Evolutionary conservation across 2,888 invertebrate genomes (phyloP).

Genomic region (Zaprionus bogoriensis): DNA sequence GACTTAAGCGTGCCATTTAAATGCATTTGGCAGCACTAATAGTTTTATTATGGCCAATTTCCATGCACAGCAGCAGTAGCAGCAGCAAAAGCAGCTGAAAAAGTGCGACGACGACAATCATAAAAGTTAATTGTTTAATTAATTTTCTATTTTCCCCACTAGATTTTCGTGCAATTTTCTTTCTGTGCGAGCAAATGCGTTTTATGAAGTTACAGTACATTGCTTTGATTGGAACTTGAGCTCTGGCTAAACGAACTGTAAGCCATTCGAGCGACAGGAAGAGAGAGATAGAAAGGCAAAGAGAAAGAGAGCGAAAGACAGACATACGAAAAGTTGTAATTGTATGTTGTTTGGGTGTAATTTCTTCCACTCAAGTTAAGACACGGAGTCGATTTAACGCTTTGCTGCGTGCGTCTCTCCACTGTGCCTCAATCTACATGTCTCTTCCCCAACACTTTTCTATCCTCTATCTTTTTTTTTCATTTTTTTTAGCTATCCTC

Average conservation of each 20-base stretch:
- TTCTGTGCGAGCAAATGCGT: slow-evolving; percentile 45
- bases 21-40: slow-evolving; percentile 68
- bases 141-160: slow-evolving; percentile 59
- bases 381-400: slow-evolving; percentile 72
- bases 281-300: slow-evolving; percentile 6
- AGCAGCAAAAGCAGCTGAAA: slow-evolving; percentile 3
- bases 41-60: slow-evolving; percentile 62
- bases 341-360: slow-evolving; percentile 76
- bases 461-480: not conserved
- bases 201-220: slow-evolving; percentile 75
- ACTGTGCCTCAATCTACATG: too few species aligned
- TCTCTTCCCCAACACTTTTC: not conserved
- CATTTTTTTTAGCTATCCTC: not conserved
- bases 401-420: slow-evolving; percentile 54
- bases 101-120: slow-evolving; percentile 9
- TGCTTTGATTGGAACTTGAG: slow-evolving; percentile 82
- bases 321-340: slow-evolving; percentile 49
- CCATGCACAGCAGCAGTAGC: slow-evolving; percentile 12
- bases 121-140: slow-evolving; percentile 74
- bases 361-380: slow-evolving; percentile 82
- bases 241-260: slow-evolving; percentile 76
- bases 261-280: slow-evolving; percentile 59
- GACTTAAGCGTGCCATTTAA: slow-evolving; percentile 65
- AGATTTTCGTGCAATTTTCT: too few species aligned
- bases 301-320: not conserved